A percentile compares a stretch with the other conserved stretches of the same genome.
phyloP scores from a whole-genome alignment of 2,888 invertebrate species.

The Trissolcus japonicus region DNA sequence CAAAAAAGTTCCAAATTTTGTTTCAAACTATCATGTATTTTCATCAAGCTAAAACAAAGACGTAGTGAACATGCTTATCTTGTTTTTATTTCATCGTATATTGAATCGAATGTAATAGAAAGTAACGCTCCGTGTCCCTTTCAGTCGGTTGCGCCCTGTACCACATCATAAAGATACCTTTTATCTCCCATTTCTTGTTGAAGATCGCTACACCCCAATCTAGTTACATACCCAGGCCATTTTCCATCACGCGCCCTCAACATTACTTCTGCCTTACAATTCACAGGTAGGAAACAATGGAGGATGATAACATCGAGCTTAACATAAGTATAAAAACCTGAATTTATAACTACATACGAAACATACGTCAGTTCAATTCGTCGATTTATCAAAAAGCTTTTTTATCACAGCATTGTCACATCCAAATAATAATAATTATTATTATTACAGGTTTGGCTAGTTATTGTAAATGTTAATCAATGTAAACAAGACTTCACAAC shows the following conservation, averaged over 20 bases:
- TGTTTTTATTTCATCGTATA: conserved; percentile 17
- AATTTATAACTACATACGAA: too few species aligned
- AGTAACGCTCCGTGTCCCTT: conserved; percentile 24
- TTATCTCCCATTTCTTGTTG: conserved; percentile 1
- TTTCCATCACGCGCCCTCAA: conserved; percentile 25
- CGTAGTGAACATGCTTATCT: conserved; percentile 22
- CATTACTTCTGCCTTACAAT: conserved; percentile 49
- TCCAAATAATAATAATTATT: conserved; percentile 6
- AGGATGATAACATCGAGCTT: too few species aligned
- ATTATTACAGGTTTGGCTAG: too few species aligned
- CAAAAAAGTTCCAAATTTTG: neutral
- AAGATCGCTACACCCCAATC: conserved; percentile 29
- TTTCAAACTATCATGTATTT: conserved; percentile 8
- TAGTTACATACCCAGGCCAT: conserved; percentile 28
- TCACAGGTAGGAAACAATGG: conserved; percentile 4
- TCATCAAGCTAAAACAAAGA: conserved; percentile 20
- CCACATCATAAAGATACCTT: neutral
- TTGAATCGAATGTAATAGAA: conserved; percentile 47
- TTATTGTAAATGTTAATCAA: too few species aligned
- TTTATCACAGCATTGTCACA: neutral
- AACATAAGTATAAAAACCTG: too few species aligned
- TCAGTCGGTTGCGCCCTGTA: neutral
- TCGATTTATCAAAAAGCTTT: neutral
- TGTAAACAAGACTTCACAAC: too few species aligned
- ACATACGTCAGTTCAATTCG: neutral